phyloP scores from a whole-genome alignment of 2,797 vertebrate genomes.

The Pristis pectinata region DNA sequence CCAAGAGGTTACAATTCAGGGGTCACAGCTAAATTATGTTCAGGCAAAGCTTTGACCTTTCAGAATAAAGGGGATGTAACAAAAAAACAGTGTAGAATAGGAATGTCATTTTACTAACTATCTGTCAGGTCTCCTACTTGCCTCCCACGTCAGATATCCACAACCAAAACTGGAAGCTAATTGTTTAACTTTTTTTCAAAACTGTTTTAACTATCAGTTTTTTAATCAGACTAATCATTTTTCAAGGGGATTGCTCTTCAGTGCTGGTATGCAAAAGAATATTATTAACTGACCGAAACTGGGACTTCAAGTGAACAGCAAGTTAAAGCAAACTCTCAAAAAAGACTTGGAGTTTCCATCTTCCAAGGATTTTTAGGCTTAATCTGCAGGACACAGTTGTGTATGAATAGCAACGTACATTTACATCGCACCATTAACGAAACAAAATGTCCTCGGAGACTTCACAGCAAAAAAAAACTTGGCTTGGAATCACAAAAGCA shows the following conservation, averaged over 20 bases:
- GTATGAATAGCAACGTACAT: too few species aligned
- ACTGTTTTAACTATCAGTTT: not conserved
- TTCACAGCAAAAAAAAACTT: too few species aligned
- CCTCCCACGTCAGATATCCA: constrained; percentile 25
- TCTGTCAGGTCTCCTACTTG: not conserved
- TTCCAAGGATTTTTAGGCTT: not conserved
- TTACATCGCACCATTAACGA: too few species aligned
- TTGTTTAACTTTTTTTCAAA: not conserved
- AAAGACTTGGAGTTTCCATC: not conserved
- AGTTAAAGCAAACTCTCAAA: not conserved
- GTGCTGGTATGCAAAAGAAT: not conserved
- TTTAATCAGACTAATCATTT: not conserved
- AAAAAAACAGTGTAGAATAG: not conserved
- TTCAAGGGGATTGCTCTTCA: not conserved
- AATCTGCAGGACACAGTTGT: not conserved
- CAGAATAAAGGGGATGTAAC: not conserved
- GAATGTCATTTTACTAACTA: not conserved
- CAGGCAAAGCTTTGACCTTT: not conserved
- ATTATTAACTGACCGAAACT: not conserved
- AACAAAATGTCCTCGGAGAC: too few species aligned
- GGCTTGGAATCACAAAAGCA: too few species aligned
- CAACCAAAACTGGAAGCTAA: constrained; percentile 18
- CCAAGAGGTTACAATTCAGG: not conserved
- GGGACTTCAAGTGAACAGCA: not conserved
- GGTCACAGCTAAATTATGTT: not conserved